Percentiles rank a stretch among this genome's conserved stretches.
Evolutionary conservation across 2,113 vertebrate genomes (phyloP).

Genomic region (Poicephalus meyeri): DNA sequence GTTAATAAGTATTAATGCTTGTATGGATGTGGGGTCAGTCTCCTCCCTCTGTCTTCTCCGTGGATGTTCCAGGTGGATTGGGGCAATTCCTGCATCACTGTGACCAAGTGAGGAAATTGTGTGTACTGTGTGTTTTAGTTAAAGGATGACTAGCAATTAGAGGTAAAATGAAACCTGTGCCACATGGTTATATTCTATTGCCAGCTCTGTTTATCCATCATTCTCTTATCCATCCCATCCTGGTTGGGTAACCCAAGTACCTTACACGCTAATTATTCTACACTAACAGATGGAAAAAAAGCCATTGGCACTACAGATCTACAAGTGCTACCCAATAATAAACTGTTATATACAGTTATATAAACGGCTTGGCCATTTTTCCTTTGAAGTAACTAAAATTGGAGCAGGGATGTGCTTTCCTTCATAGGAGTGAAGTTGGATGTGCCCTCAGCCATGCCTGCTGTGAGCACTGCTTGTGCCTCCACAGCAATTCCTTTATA

Average conservation of each 20-base stretch:
- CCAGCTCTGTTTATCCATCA: not conserved
- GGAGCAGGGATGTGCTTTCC: not conserved
- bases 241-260: not conserved
- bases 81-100: not conserved
- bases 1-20: not conserved
- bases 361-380: not conserved
- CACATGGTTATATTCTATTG: not conserved
- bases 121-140: not conserved
- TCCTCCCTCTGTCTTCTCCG: not conserved
- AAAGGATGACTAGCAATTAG: not conserved
- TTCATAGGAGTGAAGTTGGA: not conserved
- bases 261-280: not conserved
- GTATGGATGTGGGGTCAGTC: not conserved
- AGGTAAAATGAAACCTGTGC: not conserved
- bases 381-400: not conserved
- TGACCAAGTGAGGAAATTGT: not conserved
- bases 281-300: not conserved
- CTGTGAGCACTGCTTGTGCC: not conserved
- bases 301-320: not conserved
- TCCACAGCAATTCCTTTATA: not conserved
- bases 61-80: not conserved
- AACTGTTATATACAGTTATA: not conserved
- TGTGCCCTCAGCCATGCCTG: not conserved
- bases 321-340: not conserved
- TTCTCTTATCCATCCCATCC: not conserved